phyloP scores from a whole-genome alignment of 2,797 vertebrate genomes.

The Myotis vivesi region DNA sequence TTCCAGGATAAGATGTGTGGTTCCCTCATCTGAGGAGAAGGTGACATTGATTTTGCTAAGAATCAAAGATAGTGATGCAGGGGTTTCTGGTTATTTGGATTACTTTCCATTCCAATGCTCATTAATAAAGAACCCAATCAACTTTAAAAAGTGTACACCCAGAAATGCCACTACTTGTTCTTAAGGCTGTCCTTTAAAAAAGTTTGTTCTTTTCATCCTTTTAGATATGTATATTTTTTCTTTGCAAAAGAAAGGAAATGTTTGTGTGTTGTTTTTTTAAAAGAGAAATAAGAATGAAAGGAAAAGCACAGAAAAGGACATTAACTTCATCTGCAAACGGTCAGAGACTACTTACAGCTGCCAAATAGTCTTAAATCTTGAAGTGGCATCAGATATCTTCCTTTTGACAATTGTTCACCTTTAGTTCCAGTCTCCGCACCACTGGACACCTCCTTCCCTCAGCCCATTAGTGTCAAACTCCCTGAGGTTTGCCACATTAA shows the following conservation, averaged over 20 bases:
- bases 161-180: neutral
- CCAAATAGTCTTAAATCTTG: conserved; percentile 24
- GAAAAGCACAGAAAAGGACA: conserved; percentile 2
- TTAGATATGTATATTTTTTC: conserved; percentile 20
- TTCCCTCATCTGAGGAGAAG: neutral
- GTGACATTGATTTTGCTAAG: neutral
- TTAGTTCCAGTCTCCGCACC: neutral
- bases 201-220: neutral
- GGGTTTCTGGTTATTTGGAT: neutral
- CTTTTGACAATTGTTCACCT: conserved; percentile 40
- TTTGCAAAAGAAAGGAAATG: conserved; percentile 10
- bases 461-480: conserved; percentile 67
- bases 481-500: conserved; percentile 58
- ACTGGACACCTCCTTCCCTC: conserved; percentile 50
- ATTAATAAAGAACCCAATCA: neutral
- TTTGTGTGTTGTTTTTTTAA: neutral
- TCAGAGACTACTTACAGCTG: neutral
- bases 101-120: neutral
- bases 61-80: neutral
- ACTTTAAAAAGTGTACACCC: neutral
- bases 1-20: neutral
- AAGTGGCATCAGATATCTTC: neutral
- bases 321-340: conserved; percentile 6
- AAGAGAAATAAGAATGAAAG: conserved; percentile 38
- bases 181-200: neutral